Conservation (phyloP, 2,888 invertebrate genomes). For the Listrodromus nycthemerus region DNA sequence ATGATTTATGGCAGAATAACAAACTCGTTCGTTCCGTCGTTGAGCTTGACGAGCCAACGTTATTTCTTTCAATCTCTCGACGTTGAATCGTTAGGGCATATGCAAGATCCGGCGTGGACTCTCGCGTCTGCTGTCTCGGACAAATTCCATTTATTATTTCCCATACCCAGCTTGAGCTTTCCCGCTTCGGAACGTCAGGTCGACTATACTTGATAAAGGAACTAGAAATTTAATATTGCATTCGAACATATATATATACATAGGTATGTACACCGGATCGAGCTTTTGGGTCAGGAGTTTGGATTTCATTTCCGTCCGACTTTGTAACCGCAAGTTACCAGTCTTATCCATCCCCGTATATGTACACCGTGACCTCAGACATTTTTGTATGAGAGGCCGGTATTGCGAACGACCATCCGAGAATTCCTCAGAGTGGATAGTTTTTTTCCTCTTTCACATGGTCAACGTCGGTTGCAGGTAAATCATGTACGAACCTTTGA, state of each 20-base stretch:
- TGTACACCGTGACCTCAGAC: background rate
- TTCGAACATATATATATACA: background rate
- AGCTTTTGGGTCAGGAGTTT: conserved; percentile 26
- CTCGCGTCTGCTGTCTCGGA: background rate
- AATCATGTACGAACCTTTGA: conserved; percentile 19
- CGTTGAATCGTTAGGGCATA: background rate
- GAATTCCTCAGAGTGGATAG: conserved; percentile 6
- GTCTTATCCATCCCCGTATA: background rate
- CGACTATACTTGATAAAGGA: background rate
- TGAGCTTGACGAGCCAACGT: conserved; percentile 24
- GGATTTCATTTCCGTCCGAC: conserved; percentile 53
- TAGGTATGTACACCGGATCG: background rate
- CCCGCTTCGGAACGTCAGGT: background rate
- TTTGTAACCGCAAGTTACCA: conserved; percentile 25
- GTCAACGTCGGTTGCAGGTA: background rate
- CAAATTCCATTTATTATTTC: conserved; percentile 59
- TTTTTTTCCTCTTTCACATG: background rate
- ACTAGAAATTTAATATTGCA: conserved; percentile 16
- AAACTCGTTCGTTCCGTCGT: conserved; percentile 46
- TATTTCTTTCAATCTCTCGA: background rate
- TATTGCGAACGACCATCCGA: background rate
- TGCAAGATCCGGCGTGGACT: background rate
- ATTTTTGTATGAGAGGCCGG: background rate
- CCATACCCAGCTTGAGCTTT: background rate
- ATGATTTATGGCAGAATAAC: conserved; percentile 52